Conservation (phyloP, 2,113 vertebrate species). For the Lynx canadensis region DNA sequence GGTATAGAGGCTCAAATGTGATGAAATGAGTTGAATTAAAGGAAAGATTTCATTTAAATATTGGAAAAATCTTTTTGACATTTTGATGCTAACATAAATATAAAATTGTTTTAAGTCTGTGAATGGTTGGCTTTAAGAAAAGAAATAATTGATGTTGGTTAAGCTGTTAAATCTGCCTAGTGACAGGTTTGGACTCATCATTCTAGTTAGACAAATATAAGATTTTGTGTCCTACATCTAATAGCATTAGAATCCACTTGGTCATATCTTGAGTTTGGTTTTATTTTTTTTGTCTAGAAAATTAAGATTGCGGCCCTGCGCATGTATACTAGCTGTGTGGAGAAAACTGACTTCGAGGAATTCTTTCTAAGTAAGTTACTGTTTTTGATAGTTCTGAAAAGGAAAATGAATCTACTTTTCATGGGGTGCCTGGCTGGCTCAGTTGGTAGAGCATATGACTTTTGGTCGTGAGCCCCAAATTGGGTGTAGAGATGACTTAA, state of each 20-base stretch:
- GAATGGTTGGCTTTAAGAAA: slow-evolving; percentile 29
- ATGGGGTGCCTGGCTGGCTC: background rate
- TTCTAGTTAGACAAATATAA: slow-evolving; percentile 33
- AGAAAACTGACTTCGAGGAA: slow-evolving; percentile 96
- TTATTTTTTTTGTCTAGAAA: slow-evolving; percentile 89
- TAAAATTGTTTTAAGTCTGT: background rate
- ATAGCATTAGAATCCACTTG: background rate
- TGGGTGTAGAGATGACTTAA: background rate
- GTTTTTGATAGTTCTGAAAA: slow-evolving; percentile 54
- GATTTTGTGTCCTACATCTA: background rate
- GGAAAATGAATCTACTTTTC: slow-evolving; percentile 50
- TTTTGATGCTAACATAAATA: slow-evolving; percentile 42
- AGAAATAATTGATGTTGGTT: slow-evolving; percentile 2
- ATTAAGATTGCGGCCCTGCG: slow-evolving; percentile 97
- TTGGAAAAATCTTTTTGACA: background rate
- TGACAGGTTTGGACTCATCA: background rate
- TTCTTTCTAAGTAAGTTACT: slow-evolving; percentile 95
- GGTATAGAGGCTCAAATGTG: background rate
- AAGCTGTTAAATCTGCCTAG: background rate
- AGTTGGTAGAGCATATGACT: background rate
- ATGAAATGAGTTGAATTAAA: slow-evolving; percentile 47
- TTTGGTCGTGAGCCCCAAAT: background rate
- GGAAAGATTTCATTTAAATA: slow-evolving; percentile 28
- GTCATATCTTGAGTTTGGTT: slow-evolving; percentile 58
- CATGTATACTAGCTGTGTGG: slow-evolving; percentile 99